These are phyloP conservation scores for Hephaestus fuliginosus DNA, from an alignment of 2,797 vertebrate genomes.

Conservation along the genomic window DNA sequence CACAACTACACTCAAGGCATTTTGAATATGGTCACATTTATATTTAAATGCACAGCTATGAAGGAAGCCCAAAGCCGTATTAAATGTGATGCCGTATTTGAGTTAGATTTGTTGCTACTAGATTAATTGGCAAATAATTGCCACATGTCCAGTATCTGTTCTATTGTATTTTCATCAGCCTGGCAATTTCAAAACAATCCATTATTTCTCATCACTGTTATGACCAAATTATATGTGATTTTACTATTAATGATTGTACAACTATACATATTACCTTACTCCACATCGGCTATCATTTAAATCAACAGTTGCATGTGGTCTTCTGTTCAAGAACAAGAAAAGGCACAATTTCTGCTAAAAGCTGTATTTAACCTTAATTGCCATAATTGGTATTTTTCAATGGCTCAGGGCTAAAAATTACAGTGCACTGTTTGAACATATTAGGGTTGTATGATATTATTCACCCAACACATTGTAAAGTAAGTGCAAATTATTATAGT, in stretches of 20 bases:
- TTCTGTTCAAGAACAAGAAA: constrained; percentile 67
- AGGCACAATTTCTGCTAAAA: constrained; percentile 76
- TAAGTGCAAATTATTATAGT: constrained; percentile 41
- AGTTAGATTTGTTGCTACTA: constrained; percentile 18
- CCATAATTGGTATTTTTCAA: constrained; percentile 81
- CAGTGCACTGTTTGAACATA: constrained; percentile 70
- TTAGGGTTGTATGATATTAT: constrained; percentile 67
- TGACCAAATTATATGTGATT: constrained; percentile 70
- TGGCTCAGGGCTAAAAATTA: constrained; percentile 71
- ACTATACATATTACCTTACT: constrained; percentile 65
- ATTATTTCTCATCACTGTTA: constrained; percentile 60
- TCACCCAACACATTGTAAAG: constrained; percentile 52
- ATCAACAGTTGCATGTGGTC: constrained; percentile 68
- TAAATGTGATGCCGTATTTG: background rate
- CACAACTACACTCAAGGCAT: background rate
- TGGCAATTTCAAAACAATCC: constrained; percentile 61
- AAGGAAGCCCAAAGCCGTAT: background rate
- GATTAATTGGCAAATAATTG: constrained; percentile 14
- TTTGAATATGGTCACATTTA: background rate
- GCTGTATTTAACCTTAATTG: constrained; percentile 83
- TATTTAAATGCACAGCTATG: background rate
- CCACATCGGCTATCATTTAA: constrained; percentile 67
- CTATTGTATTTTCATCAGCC: constrained; percentile 47
- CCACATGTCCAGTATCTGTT: constrained; percentile 20
- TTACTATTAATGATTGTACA: constrained; percentile 66